Evolutionary conservation across 1,140 invertebrate species (phyloP), one percentile per base, ranked within the genome.

Genomic region (Achatina immaculata): DNA sequence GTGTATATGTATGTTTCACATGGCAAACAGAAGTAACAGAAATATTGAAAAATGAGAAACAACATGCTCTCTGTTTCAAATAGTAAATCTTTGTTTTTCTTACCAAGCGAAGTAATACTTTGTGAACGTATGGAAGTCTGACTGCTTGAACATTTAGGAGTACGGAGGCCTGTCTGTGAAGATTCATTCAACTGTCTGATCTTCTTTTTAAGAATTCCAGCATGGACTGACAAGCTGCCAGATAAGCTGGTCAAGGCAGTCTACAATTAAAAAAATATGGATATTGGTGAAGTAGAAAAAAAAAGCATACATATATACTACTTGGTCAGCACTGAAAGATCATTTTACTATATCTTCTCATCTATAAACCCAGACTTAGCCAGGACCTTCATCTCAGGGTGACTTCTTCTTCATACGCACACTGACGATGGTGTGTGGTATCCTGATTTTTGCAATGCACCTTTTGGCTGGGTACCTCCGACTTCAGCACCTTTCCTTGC

Each of bases 181-280:
- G 51, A 6, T 14, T 68, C 65, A 68, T 68, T 86, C 7, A 88
- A 68, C 51, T 88, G 85, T 58, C 83, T 65, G 19, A 88, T 87
- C 77, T 88, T 88, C 42, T 82, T 84, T 55, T 69, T 69, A 40
- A 88, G 75, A 6, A 88, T 83, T n/a, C 83, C 68, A 24, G 36
- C 78, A 65, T 88, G 86, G 48, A 69, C 79, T n/a, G 83, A 51
- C 28, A 88, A 62, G 58, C 83, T 83, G 36, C 65, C 71, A 38
- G 65, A 55, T 19, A 88, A 72, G 1, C 83, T 82, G 24, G 74
- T 36, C 19, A 86, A 75, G 36, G 85, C 78, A 28, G 40, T 74
- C 87, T 88, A 58, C 21, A 51, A 83, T 73, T 31, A 45, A 80
- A 51, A 45, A 65, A 24, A 82, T 21, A 66, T n/a, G 34, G 11